Percentiles rank a stretch among this genome's conserved stretches.
phyloP scores from a whole-genome alignment of 2,888 invertebrate species.

The Agelastica alni region DNA sequence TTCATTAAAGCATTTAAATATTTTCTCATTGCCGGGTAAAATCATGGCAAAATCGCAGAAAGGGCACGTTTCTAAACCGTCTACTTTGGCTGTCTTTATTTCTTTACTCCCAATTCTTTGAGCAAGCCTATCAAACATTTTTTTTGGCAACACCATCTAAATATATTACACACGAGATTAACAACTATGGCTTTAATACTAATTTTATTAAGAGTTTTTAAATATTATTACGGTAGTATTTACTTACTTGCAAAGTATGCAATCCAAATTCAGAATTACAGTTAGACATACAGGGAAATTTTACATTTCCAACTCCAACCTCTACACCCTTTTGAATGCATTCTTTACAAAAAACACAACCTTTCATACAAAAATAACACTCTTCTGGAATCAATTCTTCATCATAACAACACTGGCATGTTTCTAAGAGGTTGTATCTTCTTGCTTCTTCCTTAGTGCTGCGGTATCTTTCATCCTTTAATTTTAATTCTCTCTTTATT shows the following conservation, averaged over 20 bases:
- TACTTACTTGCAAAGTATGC: slow-evolving; percentile 48
- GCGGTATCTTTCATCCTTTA: slow-evolving; percentile 46
- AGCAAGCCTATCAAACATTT: slow-evolving; percentile 56
- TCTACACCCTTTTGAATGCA: slow-evolving; percentile 57
- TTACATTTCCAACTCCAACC: slow-evolving; percentile 52
- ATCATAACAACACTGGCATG: slow-evolving; percentile 63
- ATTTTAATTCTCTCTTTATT: slow-evolving; percentile 46
- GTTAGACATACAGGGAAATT: slow-evolving; percentile 57
- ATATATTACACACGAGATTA: no score
- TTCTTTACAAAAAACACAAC: slow-evolving; percentile 55
- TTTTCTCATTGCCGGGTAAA: slow-evolving; percentile 52
- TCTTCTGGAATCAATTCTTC: slow-evolving; percentile 59
- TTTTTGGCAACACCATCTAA: slow-evolving; percentile 55
- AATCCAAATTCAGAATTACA: slow-evolving; percentile 56
- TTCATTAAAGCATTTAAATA: slow-evolving; percentile 61
- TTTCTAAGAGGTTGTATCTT: slow-evolving; percentile 47
- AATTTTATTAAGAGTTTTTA: not conserved
- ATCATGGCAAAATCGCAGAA: slow-evolving; percentile 63
- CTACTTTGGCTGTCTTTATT: slow-evolving; percentile 59
- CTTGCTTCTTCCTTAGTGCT: slow-evolving; percentile 49
- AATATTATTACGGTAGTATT: not conserved
- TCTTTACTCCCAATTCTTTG: slow-evolving; percentile 60
- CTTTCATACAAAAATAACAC: slow-evolving; percentile 49
- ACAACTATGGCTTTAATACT: no score
- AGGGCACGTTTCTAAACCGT: slow-evolving; percentile 62